phyloP scores from a whole-genome alignment of 2,888 invertebrate genomes.

The Acronicta aceris region DNA sequence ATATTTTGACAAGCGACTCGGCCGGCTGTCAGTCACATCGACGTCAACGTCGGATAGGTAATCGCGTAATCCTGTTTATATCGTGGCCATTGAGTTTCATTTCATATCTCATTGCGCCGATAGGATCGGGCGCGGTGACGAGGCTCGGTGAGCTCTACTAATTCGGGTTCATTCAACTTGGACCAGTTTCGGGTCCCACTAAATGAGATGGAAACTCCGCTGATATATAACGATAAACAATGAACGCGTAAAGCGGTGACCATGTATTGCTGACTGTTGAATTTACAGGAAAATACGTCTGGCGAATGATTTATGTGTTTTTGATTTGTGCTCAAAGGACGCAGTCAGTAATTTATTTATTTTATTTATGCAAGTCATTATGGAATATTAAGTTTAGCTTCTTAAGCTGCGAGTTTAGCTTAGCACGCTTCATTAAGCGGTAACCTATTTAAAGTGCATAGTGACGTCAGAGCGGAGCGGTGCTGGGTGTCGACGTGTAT shows the following conservation, averaged over 20 bases:
- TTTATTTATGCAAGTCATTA: slow-evolving; percentile 36
- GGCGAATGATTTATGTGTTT: slow-evolving; percentile 39
- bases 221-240: slow-evolving; percentile 70
- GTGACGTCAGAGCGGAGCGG: slow-evolving; percentile 49
- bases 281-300: slow-evolving; percentile 41
- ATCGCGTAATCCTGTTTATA: slow-evolving; percentile 56
- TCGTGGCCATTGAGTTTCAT: slow-evolving; percentile 67
- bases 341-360: slow-evolving; percentile 19
- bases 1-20: slow-evolving; percentile 59
- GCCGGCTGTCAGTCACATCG: slow-evolving; percentile 39
- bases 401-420: slow-evolving; percentile 26
- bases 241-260: slow-evolving; percentile 53
- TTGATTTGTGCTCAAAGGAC: slow-evolving; percentile 22
- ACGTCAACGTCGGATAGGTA: slow-evolving; percentile 37
- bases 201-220: slow-evolving; percentile 80
- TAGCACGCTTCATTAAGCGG: slow-evolving; percentile 47
- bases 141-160: slow-evolving; percentile 60
- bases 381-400: slow-evolving; percentile 21
- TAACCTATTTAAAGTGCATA: slow-evolving; percentile 55
- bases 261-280: slow-evolving; percentile 32
- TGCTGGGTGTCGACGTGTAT: slow-evolving; percentile 47
- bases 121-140: slow-evolving; percentile 70
- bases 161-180: slow-evolving; percentile 63
- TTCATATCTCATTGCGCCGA: slow-evolving; percentile 78
- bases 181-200: slow-evolving; percentile 57